Percentiles rank a stretch among this genome's conserved stretches.
phyloP scores from a whole-genome alignment of 2,797 vertebrate genomes.

The Syngnathus rostellatus region DNA sequence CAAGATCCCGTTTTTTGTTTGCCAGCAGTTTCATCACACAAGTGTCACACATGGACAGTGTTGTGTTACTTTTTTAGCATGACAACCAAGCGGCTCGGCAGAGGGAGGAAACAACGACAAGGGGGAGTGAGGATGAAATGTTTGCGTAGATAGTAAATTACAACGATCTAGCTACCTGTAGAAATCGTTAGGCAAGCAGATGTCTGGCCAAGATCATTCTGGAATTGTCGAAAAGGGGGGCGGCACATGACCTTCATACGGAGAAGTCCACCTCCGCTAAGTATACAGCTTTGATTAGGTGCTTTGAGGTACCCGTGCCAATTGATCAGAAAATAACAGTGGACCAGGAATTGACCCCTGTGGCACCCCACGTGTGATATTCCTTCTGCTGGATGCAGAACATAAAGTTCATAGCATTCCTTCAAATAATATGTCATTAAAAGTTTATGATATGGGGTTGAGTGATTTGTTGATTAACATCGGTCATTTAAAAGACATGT shows the following conservation, averaged over 20 bases:
- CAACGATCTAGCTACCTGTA: conserved; percentile 36
- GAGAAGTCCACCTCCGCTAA: background rate
- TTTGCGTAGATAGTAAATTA: conserved; percentile 21
- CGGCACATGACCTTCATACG: background rate
- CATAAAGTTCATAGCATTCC: background rate
- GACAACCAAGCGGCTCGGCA: conserved; percentile 28
- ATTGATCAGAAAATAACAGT: too few relatives aligned
- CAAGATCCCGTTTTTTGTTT: conserved; percentile 44
- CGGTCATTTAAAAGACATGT: background rate
- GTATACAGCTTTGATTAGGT: conserved; percentile 19
- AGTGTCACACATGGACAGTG: conserved; percentile 64
- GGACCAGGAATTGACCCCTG: too few relatives aligned
- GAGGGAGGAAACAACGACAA: conserved; percentile 37
- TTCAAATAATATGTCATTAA: background rate
- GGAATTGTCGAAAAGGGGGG: conserved; percentile 17
- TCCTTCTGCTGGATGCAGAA: background rate
- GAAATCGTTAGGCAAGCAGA: conserved; percentile 28
- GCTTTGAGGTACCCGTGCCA: conserved; percentile 3
- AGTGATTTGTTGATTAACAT: background rate
- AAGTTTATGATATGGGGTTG: background rate
- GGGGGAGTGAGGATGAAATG: conserved; percentile 29
- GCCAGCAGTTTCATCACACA: conserved; percentile 65
- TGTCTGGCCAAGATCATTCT: conserved; percentile 22
- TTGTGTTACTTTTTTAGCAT: conserved; percentile 52
- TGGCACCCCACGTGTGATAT: too few relatives aligned